Base-by-base conservation (phyloP, 2,113 vertebrate species). In the Perca fluviatilis region DNA sequence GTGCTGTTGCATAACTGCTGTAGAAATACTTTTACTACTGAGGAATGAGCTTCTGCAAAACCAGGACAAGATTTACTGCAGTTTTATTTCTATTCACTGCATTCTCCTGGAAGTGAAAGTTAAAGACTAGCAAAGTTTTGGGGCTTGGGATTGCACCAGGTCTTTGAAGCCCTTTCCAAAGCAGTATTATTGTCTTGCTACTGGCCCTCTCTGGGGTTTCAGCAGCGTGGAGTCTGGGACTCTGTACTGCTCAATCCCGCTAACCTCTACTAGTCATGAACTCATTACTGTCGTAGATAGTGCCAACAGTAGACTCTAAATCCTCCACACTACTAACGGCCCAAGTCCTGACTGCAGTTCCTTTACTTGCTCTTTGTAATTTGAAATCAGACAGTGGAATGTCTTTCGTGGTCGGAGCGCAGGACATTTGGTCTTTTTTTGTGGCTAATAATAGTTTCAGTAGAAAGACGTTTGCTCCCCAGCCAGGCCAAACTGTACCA, bases 211-310 rank as follows among this genome's bases (percentile, higher is more conserved):
- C 49, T 64, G 76, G 78, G 67, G 68, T 78, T 72, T 77, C 62
- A 77, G 71, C 79, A 54, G 54, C 70, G 68, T 56, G 53, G 67
- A 82, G 74, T 77, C 77, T 68, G 49, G 73, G 61, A 82, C 75
- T 77, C 72, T 67, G 51, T 62, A 78, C 70, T 71, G 66, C 78
- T 90, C 70, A 73, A 57, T 87, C 76, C 83, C 23, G 58, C 81
- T 79, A 74, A 87, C 88, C 54, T 80, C 82, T 77, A 63, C 88
- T 74, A 74, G 83, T 87, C 80, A 76, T 83, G 86, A 83, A 90
- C 80, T 90, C 88, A 88, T 91, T 87, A 83, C 84, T 87, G 78
- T 78, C 53, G 61, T 46, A 65, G 85, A 86, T 14, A 68, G 79
- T 79, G 75, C 86, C 79, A 90, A 78, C 57, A 57, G 79, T 80